A percentile compares a stretch with the other conserved stretches of the same genome.
Conservation (phyloP, 2,888 invertebrate genomes). For the Conchocele bisecta region DNA sequence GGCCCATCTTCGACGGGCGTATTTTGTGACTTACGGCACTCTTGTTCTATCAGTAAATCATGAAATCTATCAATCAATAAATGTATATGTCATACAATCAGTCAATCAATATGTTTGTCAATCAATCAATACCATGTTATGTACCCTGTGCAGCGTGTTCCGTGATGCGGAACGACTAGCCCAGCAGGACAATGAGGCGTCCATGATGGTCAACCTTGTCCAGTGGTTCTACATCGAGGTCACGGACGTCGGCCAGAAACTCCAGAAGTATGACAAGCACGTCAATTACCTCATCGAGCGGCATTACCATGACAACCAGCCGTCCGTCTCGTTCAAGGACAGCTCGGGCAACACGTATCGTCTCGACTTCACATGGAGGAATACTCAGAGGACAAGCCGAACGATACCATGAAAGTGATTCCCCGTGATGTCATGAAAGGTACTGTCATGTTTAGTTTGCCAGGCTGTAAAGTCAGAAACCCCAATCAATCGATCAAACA, state of each 20-base stretch:
- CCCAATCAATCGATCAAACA: too few species aligned
- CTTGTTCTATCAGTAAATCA: too few species aligned
- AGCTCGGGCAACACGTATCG: conserved; percentile 36
- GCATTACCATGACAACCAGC: conserved; percentile 45
- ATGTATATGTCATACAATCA: too few species aligned
- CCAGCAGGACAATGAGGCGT: conserved; percentile 20
- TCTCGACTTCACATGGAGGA: conserved; percentile 61
- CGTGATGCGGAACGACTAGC: conserved; percentile 6
- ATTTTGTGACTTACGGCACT: too few species aligned
- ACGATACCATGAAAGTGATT: conserved; percentile 38
- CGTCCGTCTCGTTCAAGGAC: conserved; percentile 30
- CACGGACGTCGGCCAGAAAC: conserved; percentile 12
- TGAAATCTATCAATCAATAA: too few species aligned
- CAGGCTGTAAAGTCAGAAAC: too few species aligned
- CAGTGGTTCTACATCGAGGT: conserved; percentile 46
- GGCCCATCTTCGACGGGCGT: too few species aligned
- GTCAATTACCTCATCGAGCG: conserved; percentile 39
- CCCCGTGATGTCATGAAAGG: conserved; percentile 53
- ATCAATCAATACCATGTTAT: too few species aligned
- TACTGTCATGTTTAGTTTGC: too few species aligned
- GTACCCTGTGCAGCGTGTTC: conserved; percentile 10
- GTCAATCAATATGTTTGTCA: too few species aligned
- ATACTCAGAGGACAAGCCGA: conserved; percentile 37
- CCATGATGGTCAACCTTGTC: conserved; percentile 31
- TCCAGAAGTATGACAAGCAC: conserved; percentile 27